Evolutionary conservation across 2,888 invertebrate species (phyloP).

Genomic region (Spodoptera picta): DNA sequence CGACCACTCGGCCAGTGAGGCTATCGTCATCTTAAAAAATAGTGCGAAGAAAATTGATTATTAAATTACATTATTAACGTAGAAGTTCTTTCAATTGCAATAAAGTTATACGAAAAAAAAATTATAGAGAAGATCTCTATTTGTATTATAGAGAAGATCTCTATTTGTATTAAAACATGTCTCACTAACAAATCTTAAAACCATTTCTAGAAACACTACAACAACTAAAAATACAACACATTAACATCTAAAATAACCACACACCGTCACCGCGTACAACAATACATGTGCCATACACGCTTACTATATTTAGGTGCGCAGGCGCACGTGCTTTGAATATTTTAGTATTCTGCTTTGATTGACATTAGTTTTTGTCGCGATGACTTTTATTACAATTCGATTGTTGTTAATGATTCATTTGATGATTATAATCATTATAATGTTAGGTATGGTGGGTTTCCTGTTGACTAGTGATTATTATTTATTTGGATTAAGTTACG

Average conservation of each 20-base stretch:
- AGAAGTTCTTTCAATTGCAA: too few relatives aligned
- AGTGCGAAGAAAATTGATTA: neutral
- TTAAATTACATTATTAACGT: too few relatives aligned
- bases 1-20: too few relatives aligned
- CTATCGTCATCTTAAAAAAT: too few relatives aligned
- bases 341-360: conserved; percentile 19
- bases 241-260: conserved; percentile 28
- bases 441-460: too few relatives aligned
- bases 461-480: too few relatives aligned
- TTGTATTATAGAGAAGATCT: too few relatives aligned
- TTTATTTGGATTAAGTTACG: too few relatives aligned
- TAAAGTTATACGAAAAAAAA: too few relatives aligned
- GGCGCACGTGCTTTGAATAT: conserved; percentile 42
- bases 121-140: too few relatives aligned
- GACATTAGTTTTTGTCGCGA: conserved; percentile 31
- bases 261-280: conserved; percentile 41
- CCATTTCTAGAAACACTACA: neutral
- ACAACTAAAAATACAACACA: neutral
- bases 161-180: too few relatives aligned
- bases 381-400: conserved; percentile 9
- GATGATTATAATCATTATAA: too few relatives aligned
- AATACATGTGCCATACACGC: conserved; percentile 49
- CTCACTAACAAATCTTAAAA: neutral
- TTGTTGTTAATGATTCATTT: conserved; percentile 20
- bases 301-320: conserved; percentile 55